Conservation (phyloP, 1,140 invertebrate genomes). For the Meloidogyne hapla region DNA sequence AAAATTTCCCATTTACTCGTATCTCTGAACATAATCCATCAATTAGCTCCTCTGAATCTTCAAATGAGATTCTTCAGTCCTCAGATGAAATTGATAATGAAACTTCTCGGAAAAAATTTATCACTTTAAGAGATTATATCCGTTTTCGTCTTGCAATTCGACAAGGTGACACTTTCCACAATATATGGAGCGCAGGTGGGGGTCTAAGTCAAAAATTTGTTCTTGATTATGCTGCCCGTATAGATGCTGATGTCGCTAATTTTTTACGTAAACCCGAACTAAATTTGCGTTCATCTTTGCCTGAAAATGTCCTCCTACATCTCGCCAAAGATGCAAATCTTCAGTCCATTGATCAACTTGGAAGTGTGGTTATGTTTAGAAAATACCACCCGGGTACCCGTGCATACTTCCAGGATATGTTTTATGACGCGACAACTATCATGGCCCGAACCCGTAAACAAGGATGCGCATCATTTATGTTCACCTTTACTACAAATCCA, state of each 20-base stretch:
- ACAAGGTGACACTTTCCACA: background rate
- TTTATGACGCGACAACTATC: conserved; percentile 2
- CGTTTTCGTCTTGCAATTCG: conserved; percentile 2
- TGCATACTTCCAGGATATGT: background rate
- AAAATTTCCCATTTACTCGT: background rate
- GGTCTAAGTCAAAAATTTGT: background rate
- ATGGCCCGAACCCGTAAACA: background rate
- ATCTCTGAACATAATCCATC: background rate
- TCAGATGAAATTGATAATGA: background rate
- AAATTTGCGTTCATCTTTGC: background rate
- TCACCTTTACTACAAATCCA: background rate
- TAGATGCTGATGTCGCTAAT: background rate
- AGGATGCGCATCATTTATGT: background rate
- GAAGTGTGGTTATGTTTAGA: background rate
- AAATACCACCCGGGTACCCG: background rate
- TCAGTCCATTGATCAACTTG: background rate
- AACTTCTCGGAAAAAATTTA: background rate
- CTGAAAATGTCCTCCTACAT: background rate
- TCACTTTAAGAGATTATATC: background rate
- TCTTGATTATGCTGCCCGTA: background rate
- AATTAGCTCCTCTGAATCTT: no score
- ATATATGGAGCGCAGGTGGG: conserved; percentile 1
- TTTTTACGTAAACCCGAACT: background rate
- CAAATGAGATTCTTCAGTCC: background rate
- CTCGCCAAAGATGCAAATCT: background rate